Evolutionary conservation across 2,113 vertebrate species (phyloP), one percentile per base, ranked within the genome.

Genomic region (Oncorhynchus mykiss): DNA sequence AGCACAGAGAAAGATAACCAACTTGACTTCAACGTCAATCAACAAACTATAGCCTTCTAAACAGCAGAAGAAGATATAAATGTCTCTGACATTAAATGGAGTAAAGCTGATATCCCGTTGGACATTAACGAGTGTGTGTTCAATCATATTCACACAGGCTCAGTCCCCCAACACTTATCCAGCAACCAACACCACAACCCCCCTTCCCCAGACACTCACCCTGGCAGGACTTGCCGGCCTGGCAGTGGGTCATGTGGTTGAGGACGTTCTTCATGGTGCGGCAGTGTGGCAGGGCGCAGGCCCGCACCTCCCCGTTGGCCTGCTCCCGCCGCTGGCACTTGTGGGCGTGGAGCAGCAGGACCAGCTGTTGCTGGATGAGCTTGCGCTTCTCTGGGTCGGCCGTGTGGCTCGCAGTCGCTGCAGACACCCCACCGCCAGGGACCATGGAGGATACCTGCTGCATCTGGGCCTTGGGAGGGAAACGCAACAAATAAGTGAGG

Each of bases 181-280:
- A 45, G 39, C 65, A 8, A 9, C 31, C 67, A 31, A 16, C 31
- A 16, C 20, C 67, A 20, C 34, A 29, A 18, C 49, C 69, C 45
- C 27, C 24, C 18, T 3, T 51, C 27, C 62, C 39, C 45, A 8
- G 48, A 5, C 7, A 81, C 95, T 95, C 90, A 99, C 97, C 97
- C 91, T 98, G 97, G 92, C 97, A 99, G 87, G 96, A 96, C 87
- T 99, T 99, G 86, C 97, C 97, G 1, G 97, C 96, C 91, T 98
- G 97, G 91, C 97, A 99, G 87, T 98, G 97, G 1, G 97, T 99
- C 97, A 99, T 99, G 90, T 99, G 97, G 90, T 99, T 99, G 89
- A 99, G 94, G 89, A 99, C 97, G 31, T 99, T 99, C 85, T 99
- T 99, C 97, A 99, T 99, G 90, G 97, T 99, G 69, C 97, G 95